Evolutionary conservation across 2,888 invertebrate species (phyloP).

Genomic region (Pristionchus entomophagus): DNA sequence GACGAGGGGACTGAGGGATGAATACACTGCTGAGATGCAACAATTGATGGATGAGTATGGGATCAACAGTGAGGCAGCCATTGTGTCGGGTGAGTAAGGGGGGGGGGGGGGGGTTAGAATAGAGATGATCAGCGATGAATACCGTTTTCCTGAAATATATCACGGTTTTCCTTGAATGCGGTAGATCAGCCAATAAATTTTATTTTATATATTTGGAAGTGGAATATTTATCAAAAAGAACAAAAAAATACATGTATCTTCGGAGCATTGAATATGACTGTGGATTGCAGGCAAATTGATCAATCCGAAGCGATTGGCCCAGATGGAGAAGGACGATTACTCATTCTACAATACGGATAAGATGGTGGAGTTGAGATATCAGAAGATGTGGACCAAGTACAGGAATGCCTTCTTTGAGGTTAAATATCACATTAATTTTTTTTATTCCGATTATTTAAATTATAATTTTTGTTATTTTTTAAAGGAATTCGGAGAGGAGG

Average conservation of each 20-base stretch:
- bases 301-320: slow-evolving; percentile 57
- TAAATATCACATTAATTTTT: background rate
- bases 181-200: too few species aligned
- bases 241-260: too few species aligned
- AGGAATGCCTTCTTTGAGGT: slow-evolving; percentile 65
- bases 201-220: too few species aligned
- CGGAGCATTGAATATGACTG: too few species aligned
- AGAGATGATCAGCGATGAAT: background rate
- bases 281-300: slow-evolving; percentile 45
- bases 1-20: slow-evolving; percentile 47
- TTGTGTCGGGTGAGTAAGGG: slow-evolving; percentile 58
- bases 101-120: background rate
- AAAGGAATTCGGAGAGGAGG: slow-evolving; percentile 64
- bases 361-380: slow-evolving; percentile 68
- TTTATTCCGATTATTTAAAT: background rate
- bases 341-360: slow-evolving; percentile 73
- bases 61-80: slow-evolving; percentile 66
- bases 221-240: too few species aligned
- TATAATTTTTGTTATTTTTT: slow-evolving; percentile 14
- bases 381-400: slow-evolving; percentile 59
- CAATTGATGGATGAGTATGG: slow-evolving; percentile 70
- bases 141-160: too few species aligned
- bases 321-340: slow-evolving; percentile 69
- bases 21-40: slow-evolving; percentile 63
- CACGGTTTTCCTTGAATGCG: too few species aligned